Percentiles rank a stretch among this genome's conserved stretches.
Evolutionary conservation across 2,113 vertebrate species (phyloP).

Genomic region (Syngnathus typhle): DNA sequence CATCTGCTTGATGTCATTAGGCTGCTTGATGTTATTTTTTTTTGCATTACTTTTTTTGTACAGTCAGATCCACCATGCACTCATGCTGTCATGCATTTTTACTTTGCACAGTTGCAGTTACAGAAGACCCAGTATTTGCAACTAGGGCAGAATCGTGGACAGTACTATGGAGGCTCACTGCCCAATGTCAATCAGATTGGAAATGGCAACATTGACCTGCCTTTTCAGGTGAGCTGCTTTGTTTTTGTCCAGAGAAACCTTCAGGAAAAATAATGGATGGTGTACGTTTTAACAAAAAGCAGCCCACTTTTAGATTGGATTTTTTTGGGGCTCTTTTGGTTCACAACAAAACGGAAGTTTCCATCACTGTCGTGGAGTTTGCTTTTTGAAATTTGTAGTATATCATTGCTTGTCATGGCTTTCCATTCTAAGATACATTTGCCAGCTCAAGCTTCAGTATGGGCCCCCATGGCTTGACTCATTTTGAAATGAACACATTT

Average conservation of each 20-base stretch:
- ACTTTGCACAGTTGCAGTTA: slow-evolving; percentile 90
- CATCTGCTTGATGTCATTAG: slow-evolving; percentile 30
- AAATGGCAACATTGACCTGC: slow-evolving; percentile 90
- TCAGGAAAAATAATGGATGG: neutral
- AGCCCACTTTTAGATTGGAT: slow-evolving; percentile 18
- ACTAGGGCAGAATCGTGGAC: slow-evolving; percentile 94
- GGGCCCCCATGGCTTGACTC: slow-evolving; percentile 62
- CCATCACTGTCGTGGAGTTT: slow-evolving; percentile 37
- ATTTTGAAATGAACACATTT: slow-evolving; percentile 62
- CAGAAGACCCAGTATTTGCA: slow-evolving; percentile 99
- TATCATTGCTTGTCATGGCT: slow-evolving; percentile 72
- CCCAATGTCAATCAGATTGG: slow-evolving; percentile 99
- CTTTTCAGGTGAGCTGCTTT: slow-evolving; percentile 91
- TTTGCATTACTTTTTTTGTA: slow-evolving; percentile 52
- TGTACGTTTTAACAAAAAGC: neutral
- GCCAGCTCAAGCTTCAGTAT: slow-evolving; percentile 63
- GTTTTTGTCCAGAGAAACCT: slow-evolving; percentile 43
- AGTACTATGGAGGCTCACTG: slow-evolving; percentile 96
- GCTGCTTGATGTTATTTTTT: slow-evolving; percentile 30
- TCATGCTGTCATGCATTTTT: slow-evolving; percentile 76
- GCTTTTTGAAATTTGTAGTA: slow-evolving; percentile 48
- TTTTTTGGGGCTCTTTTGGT: slow-evolving; percentile 6
- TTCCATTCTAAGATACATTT: slow-evolving; percentile 71
- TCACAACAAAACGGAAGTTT: slow-evolving; percentile 22
- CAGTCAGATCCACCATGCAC: slow-evolving; percentile 67